Conservation (phyloP, 1,140 invertebrate genomes). For the Anthonomus grandis region DNA sequence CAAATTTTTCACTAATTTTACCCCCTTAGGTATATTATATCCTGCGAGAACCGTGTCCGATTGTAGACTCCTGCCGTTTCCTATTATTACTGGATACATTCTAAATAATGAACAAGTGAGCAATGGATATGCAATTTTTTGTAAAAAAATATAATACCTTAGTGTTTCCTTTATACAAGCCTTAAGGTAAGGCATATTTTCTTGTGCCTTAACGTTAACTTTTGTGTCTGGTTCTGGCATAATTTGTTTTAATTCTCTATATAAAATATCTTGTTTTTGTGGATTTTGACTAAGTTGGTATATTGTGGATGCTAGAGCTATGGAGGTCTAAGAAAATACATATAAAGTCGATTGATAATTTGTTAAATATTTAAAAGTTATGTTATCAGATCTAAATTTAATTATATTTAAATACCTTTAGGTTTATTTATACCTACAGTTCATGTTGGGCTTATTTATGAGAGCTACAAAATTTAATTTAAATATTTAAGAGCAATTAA, state of each 20-base stretch:
- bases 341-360: no score
- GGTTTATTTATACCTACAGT: no score
- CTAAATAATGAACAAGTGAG: constrained; percentile 53
- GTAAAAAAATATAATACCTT: constrained; percentile 54
- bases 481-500: no score
- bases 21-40: constrained; percentile 83
- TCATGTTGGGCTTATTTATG: no score
- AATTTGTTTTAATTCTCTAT: constrained; percentile 64
- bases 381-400: no score
- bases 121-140: no score
- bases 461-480: no score
- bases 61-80: constrained; percentile 77
- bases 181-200: constrained; percentile 73
- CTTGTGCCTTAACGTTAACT: constrained; percentile 63
- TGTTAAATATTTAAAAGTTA: no score
- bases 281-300: constrained; percentile 76
- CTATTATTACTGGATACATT: constrained; percentile 84
- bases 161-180: constrained; percentile 89
- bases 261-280: constrained; percentile 69
- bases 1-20: constrained; percentile 50
- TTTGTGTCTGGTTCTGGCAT: constrained; percentile 54
- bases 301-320: constrained; percentile 71
- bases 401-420: no score
- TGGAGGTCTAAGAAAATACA: constrained; percentile 66
- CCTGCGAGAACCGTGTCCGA: constrained; percentile 75